Evolutionary conservation across 1,140 invertebrate genomes (phyloP).

Genomic region (Pseudomyrmex cubaensis): DNA sequence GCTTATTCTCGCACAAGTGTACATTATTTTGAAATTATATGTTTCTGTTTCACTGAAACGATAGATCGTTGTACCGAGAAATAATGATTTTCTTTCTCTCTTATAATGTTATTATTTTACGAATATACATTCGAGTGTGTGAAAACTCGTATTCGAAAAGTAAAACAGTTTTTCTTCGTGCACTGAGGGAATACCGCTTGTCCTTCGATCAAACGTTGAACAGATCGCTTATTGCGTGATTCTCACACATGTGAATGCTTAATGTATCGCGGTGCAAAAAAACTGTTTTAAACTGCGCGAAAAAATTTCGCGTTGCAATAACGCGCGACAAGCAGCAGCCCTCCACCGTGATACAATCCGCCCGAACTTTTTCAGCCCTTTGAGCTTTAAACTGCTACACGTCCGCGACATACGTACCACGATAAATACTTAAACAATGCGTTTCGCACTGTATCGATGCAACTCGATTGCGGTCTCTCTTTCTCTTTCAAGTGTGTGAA

Average conservation of each 20-base stretch:
- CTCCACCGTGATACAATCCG: conserved; percentile 44
- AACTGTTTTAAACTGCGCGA: conserved; percentile 24
- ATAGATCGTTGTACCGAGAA: neutral
- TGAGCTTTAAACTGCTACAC: conserved; percentile 53
- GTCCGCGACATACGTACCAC: conserved; percentile 40
- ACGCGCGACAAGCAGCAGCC: conserved; percentile 17
- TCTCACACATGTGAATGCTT: conserved; percentile 24
- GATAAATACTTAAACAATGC: conserved; percentile 55
- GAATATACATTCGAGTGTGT: neutral
- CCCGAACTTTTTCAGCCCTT: conserved; percentile 51
- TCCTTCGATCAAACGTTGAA: conserved; percentile 9
- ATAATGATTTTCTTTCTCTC: neutral
- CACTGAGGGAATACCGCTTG: neutral
- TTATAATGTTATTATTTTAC: neutral
- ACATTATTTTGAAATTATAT: no score
- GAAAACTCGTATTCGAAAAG: conserved; percentile 7
- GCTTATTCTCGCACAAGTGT: neutral
- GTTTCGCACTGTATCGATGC: conserved; percentile 59
- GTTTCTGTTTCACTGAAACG: no score
- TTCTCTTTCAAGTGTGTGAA: conserved; percentile 22
- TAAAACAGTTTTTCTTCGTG: neutral
- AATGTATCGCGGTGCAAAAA: conserved; percentile 27
- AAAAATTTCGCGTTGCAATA: conserved; percentile 49
- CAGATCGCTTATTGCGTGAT: conserved; percentile 35
- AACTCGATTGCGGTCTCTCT: conserved; percentile 47